Conservation (phyloP, 2,797 vertebrate species). For the Tarsius wallacei region DNA sequence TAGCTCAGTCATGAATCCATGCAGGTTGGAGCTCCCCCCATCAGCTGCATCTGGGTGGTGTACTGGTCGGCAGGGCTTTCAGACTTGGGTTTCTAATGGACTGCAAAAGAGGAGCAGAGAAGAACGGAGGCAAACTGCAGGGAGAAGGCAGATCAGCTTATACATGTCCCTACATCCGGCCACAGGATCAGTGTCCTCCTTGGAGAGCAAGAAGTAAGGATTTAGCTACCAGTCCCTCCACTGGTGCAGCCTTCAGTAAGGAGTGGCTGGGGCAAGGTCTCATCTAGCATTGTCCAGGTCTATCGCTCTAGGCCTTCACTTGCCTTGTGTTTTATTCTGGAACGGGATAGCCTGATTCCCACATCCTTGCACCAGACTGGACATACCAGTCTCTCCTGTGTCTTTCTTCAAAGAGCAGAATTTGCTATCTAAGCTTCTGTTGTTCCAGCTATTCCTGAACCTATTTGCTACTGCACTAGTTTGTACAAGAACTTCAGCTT, state of each 20-base stretch:
- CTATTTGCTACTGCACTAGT: neutral
- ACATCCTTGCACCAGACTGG: neutral
- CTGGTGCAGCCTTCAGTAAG: neutral
- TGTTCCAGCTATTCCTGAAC: neutral
- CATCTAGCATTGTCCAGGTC: fast-evolving
- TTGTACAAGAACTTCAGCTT: neutral
- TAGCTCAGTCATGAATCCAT: fast-evolving
- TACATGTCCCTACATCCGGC: neutral
- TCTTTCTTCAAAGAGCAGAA: neutral
- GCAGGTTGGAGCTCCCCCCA: no score
- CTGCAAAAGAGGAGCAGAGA: neutral
- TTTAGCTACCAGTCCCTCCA: neutral
- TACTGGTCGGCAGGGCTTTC: neutral
- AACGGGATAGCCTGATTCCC: neutral
- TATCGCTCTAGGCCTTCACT: neutral
- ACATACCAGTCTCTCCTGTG: neutral
- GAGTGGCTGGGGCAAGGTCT: neutral
- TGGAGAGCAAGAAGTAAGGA: neutral
- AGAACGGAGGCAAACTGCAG: neutral
- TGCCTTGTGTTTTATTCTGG: neutral
- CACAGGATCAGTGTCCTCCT: no score
- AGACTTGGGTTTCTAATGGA: neutral
- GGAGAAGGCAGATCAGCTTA: neutral
- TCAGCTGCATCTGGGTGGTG: neutral
- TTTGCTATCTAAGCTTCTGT: neutral